Base-by-base conservation (phyloP, 35 echinoderm and acorn worm genomes). In the Anneissia japonica region DNA sequence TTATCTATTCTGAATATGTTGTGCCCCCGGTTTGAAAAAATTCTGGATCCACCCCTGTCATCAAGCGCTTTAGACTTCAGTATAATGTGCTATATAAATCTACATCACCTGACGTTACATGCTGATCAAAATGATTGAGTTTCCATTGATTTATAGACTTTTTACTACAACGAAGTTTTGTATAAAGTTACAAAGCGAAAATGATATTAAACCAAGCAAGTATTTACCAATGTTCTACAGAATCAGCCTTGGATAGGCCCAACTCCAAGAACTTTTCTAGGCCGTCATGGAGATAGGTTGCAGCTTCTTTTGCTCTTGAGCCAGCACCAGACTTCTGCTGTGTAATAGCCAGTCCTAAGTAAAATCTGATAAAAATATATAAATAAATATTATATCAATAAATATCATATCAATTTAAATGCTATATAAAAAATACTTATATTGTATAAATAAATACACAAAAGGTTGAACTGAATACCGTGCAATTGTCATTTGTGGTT, bases 271-370 rank as follows among this genome's bases (percentile, higher is more conserved):
- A 31, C 75, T 97, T 80, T 73, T 93, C 76, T 29, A 91, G 16
- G 28, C 95, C 95, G 88, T 97, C 89, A 83, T 97, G 85, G 0
- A 97, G 85, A 77, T 97, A 97, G 34, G 84, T 79, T 4, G 83
- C 80, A 36, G 95, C 83, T 79, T 97, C 95, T 46, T 97, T 97
- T 17, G 37, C 80, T 72, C 95, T 84, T 28, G 37, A 82, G 39
- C 95, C 91, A 21, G 91, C 64, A n/a, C 91, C 91, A 82, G 74
- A 79, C 74, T 80, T 82, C 73, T 97, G 95, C 39, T 82, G 80
- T 32, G 87, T 85, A 31, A 97, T 26, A 30, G 91, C 91, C 35
- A 35, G 31, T 10, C 76, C 32, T 37, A 77, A 77, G 76, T 34
- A 77, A 13, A 64, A 64, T 6, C 51, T 64, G 51, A 19, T n/a